These are phyloP conservation scores for Apteryx owenii DNA, from an alignment of 2,113 vertebrate species.

Conservation along the genomic window DNA sequence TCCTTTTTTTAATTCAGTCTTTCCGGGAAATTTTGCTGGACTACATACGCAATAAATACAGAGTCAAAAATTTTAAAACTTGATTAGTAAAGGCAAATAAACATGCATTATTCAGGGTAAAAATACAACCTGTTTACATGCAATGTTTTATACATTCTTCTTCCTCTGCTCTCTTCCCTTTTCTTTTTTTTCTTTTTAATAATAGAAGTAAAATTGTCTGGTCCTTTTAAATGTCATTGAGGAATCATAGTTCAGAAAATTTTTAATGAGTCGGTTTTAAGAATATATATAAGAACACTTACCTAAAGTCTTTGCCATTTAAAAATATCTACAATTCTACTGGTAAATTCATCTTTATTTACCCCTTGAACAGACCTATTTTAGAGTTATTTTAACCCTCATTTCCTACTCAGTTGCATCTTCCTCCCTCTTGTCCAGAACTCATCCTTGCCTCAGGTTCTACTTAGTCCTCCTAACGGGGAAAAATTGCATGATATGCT, in stretches of 20 bases:
- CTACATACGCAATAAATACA: neutral
- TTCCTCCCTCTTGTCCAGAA: neutral
- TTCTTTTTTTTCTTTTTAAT: neutral
- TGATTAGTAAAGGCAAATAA: neutral
- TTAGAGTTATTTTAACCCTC: neutral
- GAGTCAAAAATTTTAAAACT: accelerated
- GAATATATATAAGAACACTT: neutral
- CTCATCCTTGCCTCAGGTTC: conserved; percentile 40
- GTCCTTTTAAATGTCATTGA: neutral
- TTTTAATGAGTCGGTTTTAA: neutral
- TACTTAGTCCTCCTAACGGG: conserved; percentile 21
- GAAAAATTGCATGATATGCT: conserved; percentile 17
- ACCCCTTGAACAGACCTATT: neutral
- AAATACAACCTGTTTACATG: neutral
- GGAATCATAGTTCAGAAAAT: neutral
- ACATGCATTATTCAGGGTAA: neutral
- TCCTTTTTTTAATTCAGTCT: neutral
- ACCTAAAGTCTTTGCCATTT: neutral
- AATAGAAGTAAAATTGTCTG: neutral
- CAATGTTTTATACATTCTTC: neutral
- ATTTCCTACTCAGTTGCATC: neutral
- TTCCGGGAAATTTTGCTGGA: neutral
- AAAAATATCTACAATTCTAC: neutral
- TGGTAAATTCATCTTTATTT: neutral
- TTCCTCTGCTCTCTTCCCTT: neutral